These are phyloP conservation scores for Columba janthina DNA, from an alignment of 2,113 vertebrate species.

Conservation along the genomic window DNA sequence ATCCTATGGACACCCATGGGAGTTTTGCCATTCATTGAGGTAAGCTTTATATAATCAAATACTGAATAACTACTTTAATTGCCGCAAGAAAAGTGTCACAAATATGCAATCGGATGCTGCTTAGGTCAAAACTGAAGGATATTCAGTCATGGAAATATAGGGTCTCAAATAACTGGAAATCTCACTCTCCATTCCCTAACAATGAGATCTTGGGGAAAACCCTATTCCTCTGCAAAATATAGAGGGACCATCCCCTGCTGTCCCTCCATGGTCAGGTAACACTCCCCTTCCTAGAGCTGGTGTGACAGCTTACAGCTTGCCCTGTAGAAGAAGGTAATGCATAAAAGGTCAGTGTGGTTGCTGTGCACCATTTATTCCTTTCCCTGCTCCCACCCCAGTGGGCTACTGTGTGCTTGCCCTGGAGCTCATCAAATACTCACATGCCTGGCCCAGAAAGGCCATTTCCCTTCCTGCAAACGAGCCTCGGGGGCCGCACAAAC, in stretches of 20 bases:
- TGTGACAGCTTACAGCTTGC: neutral
- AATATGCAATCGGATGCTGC: neutral
- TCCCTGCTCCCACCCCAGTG: neutral
- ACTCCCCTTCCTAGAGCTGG: neutral
- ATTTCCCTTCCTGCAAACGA: neutral
- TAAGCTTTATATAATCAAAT: neutral
- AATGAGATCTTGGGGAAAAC: neutral
- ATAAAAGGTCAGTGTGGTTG: neutral
- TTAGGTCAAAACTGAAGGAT: neutral
- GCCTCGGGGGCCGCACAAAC: neutral
- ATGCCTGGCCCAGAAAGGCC: neutral
- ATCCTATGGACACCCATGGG: neutral
- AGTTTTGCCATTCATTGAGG: neutral
- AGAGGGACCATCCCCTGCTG: neutral
- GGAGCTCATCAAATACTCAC: neutral
- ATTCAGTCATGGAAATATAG: neutral
- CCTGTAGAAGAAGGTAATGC: neutral
- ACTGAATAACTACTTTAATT: neutral
- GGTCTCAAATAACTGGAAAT: neutral
- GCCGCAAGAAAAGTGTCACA: neutral
- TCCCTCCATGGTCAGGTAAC: accelerated
- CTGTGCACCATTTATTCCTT: neutral
- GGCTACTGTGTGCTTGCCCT: neutral
- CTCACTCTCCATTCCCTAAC: neutral
- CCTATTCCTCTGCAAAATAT: neutral